Base-by-base conservation (phyloP, 1,140 invertebrate genomes). In the Saxidomus purpurata region DNA sequence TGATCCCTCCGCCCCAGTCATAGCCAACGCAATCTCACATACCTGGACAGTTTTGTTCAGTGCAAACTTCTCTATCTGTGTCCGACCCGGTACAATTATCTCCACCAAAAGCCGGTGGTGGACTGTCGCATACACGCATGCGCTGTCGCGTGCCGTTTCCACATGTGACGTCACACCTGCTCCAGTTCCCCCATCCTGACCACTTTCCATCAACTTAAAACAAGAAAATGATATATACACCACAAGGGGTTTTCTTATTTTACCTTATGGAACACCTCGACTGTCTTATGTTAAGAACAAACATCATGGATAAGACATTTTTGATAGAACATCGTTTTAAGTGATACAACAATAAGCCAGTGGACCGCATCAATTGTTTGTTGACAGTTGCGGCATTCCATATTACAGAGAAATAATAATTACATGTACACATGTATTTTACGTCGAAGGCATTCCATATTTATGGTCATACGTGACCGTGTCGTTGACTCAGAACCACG, bases 81-180 rank as follows among this genome's bases (percentile, higher is more conserved):
- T 25, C 61, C n/a, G 36, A 19, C 15, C 98, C 98, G 0, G 95
- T 93, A 92, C 98, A 98, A n/a, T 97, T 97, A 8, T 96, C 91
- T 0, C 97, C 97, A 15, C 97, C 97, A 59, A 97, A 89, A 31
- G 90, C 95, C 0, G 97, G 97, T 13, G 94, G 93, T 0, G 97
- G 97, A 93, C 97, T 97, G 13, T 76, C 38, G 59, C 84, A 47
- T 43, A 22, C 34, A 22, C 93, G 76, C 6, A 31, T 69, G 28
- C 93, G 76, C 15, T 63, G 38, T 61, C 81, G 71, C 13, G 49
- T 91, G 28, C 93, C 93, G 15, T 59, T 76, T 28, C 91, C 92
- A 90, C 93, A 93, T 2, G 89, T 91, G 17, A 89, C 88, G 36
- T 84, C 87, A 55, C 93, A 94, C 13, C 47, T 47, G 15, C 87